Evolutionary conservation across 2,888 invertebrate species (phyloP), one percentile per base, ranked within the genome.

Genomic region (Charanyca ferruginea): DNA sequence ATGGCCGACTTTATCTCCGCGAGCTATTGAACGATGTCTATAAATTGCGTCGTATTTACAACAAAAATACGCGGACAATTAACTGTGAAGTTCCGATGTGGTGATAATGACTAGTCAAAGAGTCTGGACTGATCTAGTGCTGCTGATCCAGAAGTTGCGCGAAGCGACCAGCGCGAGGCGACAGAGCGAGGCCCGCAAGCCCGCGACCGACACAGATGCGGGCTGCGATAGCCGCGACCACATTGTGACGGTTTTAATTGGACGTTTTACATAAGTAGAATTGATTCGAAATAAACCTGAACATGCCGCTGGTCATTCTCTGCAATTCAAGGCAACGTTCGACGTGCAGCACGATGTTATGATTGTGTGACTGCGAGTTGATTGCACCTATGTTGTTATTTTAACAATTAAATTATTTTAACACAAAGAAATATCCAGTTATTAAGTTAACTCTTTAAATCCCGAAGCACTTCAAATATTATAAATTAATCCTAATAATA

Each of bases 41-140:
- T 91, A 89, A 93, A 93, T 91, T 93, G 90, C 86, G 83, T 86
- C 86, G 87, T 88, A 89, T 90, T 90, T 90, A 87, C 85, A 86
- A 84, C 87, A 89, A 91, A 93, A 91, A 89, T 92, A 89, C 89
- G 80, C 83, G 83, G 73, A 86, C 88, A 88, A 91, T 91, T 90
- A 90, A 89, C 84, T 85, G 83, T 85, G 83, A 85, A 85, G 86
- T 87, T 78, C 79, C 81, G 88, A 88, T 82, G 73, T 71, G 57
- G 66, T 66, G 81, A 80, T 81, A 83, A 64, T 76, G 63, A 58
- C 55, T 67, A 71, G 67, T 42, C 57, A 32, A 45, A 22, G 61
- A 54, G 48, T 48, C 49, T 60, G 63, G 55, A 35, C 60, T 65
- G 73, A 77, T 71, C 48, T 77, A 63, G 73, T n/a, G 18, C 77